Percentiles rank a stretch among this genome's conserved stretches.
Conservation (phyloP, 2,888 invertebrate species). For the Calliopum simillimum region DNA sequence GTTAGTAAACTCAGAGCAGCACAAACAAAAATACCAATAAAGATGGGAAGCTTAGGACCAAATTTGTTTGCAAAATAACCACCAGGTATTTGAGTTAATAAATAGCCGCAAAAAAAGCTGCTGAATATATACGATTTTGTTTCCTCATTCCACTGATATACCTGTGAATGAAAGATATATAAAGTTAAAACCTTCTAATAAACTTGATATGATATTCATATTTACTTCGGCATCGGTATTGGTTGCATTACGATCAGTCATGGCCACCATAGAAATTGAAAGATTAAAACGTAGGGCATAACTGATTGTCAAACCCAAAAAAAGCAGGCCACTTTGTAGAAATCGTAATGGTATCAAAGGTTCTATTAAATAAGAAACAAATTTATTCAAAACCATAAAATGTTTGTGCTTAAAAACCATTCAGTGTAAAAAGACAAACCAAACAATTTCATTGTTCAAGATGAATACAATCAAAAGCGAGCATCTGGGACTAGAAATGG, state of each 20-base stretch:
- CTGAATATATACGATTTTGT: no score
- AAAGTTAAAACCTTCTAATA: conserved; percentile 30
- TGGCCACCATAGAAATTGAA: conserved; percentile 80
- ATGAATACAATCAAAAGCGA: no score
- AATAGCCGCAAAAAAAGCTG: no score
- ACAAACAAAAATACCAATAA: conserved; percentile 69
- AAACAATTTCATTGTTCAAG: no score
- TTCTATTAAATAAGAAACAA: no score
- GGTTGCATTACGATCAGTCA: conserved; percentile 70
- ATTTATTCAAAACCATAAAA: no score
- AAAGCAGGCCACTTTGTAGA: conserved; percentile 72
- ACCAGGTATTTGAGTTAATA: no score
- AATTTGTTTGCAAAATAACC: conserved; percentile 69
- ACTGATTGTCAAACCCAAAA: conserved; percentile 72
- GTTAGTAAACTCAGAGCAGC: conserved; percentile 73
- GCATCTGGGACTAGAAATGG: no score
- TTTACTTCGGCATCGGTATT: conserved; percentile 59
- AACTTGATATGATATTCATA: not conserved
- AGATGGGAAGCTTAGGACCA: conserved; percentile 74
- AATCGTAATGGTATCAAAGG: conserved; percentile 68
- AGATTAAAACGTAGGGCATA: conserved; percentile 76
- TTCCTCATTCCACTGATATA: no score
- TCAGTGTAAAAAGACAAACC: no score
- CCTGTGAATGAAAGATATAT: conserved; percentile 11
- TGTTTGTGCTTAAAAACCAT: no score